phyloP scores from a whole-genome alignment of 2,888 invertebrate genomes.

The Noctua janthe region DNA sequence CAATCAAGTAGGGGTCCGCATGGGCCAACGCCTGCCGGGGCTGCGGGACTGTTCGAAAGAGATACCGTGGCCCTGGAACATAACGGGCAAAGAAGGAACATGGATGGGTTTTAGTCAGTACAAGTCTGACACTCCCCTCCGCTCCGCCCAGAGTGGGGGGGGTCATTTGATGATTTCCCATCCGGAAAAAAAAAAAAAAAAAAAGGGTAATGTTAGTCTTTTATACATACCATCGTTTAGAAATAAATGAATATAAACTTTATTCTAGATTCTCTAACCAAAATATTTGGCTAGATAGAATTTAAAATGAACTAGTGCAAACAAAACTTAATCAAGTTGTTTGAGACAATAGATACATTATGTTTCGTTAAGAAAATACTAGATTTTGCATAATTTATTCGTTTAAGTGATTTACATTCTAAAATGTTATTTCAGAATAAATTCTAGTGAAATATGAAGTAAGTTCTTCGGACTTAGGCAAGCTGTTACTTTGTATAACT shows the following conservation, averaged over 20 bases:
- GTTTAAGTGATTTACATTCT: neutral
- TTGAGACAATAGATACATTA: neutral
- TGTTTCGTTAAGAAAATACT: slow-evolving; percentile 9
- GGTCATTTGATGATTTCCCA: too few relatives aligned
- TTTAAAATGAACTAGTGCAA: slow-evolving; percentile 11
- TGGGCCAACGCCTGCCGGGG: too few relatives aligned
- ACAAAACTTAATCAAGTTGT: neutral
- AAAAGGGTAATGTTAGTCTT: neutral
- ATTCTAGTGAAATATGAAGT: neutral
- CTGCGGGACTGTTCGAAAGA: too few relatives aligned
- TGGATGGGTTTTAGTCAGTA: too few relatives aligned
- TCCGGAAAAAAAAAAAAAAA: too few relatives aligned
- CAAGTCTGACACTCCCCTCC: too few relatives aligned
- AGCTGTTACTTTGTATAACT: neutral
- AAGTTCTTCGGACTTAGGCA: neutral
- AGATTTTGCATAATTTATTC: neutral
- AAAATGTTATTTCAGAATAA: neutral
- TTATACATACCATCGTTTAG: neutral
- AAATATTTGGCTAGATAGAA: neutral
- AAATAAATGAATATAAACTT: neutral
- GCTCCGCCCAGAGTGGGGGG: too few relatives aligned
- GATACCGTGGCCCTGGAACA: too few relatives aligned
- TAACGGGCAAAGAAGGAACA: too few relatives aligned
- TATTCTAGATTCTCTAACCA: neutral
- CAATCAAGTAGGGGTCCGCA: too few relatives aligned